phyloP scores from a whole-genome alignment of 2,797 vertebrate species.

The Scarus forsteni region DNA sequence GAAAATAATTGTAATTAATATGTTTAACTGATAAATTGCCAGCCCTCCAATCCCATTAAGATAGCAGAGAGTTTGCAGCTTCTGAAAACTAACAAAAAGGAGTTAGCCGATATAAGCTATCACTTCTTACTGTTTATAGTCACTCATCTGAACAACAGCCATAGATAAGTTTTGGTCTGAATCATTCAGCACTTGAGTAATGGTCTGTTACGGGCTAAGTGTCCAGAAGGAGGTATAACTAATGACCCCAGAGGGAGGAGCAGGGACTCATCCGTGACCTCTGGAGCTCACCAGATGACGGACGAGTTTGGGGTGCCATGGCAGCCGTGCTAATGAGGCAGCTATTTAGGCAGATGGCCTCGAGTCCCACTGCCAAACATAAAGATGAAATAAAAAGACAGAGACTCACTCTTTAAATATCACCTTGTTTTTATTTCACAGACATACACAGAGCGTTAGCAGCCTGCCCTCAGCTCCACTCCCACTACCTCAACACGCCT shows the following conservation, averaged over 20 bases:
- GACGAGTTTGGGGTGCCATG: conserved; percentile 65
- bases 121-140: too few species aligned
- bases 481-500: conserved; percentile 42
- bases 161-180: background rate
- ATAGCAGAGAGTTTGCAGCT: too few species aligned
- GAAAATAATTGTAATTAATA: too few species aligned
- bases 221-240: conserved; percentile 60
- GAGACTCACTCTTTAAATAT: conserved; percentile 75
- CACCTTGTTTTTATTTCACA: conserved; percentile 83
- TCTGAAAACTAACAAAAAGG: too few species aligned
- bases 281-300: conserved; percentile 70
- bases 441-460: conserved; percentile 77
- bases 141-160: too few species aligned
- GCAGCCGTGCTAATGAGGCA: conserved; percentile 71
- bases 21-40: too few species aligned
- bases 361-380: conserved; percentile 64
- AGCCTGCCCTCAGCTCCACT: conserved; percentile 74
- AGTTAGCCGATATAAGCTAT: too few species aligned
- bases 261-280: conserved; percentile 41
- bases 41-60: too few species aligned
- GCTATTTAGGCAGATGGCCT: conserved; percentile 73
- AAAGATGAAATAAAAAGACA: conserved; percentile 46
- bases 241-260: conserved; percentile 42
- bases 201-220: conserved; percentile 35
- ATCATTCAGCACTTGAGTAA: background rate